These are phyloP conservation scores for Marronus borbonicus DNA, from an alignment of 2,888 invertebrate species.

Conservation along the genomic window DNA sequence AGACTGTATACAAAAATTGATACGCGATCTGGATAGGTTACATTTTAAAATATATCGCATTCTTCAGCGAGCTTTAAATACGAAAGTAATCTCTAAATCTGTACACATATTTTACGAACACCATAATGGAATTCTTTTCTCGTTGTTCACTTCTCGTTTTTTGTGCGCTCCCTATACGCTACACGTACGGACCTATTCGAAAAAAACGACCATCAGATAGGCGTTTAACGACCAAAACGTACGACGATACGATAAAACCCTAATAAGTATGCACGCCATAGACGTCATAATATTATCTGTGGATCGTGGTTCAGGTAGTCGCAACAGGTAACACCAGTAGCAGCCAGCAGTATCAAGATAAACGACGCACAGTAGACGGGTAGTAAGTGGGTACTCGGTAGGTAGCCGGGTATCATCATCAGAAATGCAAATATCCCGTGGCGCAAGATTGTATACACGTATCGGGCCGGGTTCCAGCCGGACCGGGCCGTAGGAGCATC, in stretches of 20 bases:
- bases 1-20: no score
- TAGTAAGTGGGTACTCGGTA: conserved; percentile 19
- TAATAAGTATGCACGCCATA: background rate
- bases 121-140: conserved; percentile 7
- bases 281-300: background rate
- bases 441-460: conserved; percentile 9
- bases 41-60: no score
- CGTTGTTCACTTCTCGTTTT: background rate
- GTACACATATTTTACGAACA: no score
- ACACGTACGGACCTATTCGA: background rate
- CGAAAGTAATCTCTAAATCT: no score
- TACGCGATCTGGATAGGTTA: no score
- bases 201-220: background rate
- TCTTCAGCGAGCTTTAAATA: no score
- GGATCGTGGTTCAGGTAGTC: conserved; percentile 11
- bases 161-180: no score
- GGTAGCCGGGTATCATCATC: conserved; percentile 22
- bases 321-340: conserved; percentile 27
- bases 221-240: background rate
- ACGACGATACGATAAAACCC: background rate
- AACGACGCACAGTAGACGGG: conserved; percentile 10
- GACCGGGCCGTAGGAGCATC: conserved; percentile 13
- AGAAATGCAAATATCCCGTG: conserved; percentile 48
- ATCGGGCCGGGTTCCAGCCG: background rate
- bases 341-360: background rate